Conservation (phyloP, 1,140 invertebrate genomes). For the Drosophila melanogaster region DNA sequence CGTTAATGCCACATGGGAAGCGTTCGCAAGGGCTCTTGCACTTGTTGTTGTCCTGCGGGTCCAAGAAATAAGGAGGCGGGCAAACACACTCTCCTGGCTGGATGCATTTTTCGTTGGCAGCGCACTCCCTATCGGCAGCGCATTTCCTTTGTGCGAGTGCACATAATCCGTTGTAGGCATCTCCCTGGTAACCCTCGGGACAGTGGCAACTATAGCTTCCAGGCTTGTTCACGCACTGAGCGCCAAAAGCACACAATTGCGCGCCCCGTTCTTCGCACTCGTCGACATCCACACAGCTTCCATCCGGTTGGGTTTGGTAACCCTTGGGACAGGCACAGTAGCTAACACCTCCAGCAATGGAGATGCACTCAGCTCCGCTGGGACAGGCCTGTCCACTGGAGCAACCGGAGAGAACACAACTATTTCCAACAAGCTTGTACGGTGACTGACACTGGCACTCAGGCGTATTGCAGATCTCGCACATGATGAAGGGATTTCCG, state of each 20-base stretch:
- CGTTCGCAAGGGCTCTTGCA: conserved; percentile 95
- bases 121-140: conserved; percentile 92
- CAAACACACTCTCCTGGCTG: conserved; percentile 95
- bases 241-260: conserved; percentile 92
- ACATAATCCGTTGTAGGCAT: conserved; percentile 89
- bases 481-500: conserved; percentile 94
- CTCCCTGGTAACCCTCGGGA: conserved; percentile 90
- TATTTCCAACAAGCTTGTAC: conserved; percentile 92
- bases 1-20: conserved; percentile 95
- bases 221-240: conserved; percentile 92
- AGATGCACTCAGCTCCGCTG: conserved; percentile 93
- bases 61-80: conserved; percentile 94
- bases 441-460: conserved; percentile 94
- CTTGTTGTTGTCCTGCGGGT: conserved; percentile 91
- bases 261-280: conserved; percentile 91
- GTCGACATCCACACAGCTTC: conserved; percentile 92
- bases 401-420: conserved; percentile 93
- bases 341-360: conserved; percentile 94
- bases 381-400: conserved; percentile 91
- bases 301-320: conserved; percentile 89
- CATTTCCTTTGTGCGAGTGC: conserved; percentile 92
- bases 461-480: conserved; percentile 93
- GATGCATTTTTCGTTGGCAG: conserved; percentile 94
- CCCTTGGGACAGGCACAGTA: conserved; percentile 95
- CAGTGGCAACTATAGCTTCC: conserved; percentile 93